A percentile compares a stretch with the other conserved stretches of the same genome.
Conservation (phyloP, 2,888 invertebrate species). For the Agapostemon virescens region DNA sequence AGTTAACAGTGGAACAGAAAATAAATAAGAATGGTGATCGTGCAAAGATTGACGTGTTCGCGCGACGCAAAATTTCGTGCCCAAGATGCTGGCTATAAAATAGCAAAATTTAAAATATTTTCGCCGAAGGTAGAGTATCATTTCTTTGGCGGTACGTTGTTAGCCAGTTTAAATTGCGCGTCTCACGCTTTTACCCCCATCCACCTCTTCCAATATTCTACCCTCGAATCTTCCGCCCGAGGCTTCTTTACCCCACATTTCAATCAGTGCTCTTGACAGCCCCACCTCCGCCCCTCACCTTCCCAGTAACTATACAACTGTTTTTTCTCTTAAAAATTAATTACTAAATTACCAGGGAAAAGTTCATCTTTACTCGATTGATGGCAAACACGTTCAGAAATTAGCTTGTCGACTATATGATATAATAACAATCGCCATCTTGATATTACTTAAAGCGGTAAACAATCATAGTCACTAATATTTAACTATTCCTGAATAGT, state of each 20-base stretch:
- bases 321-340: conserved; percentile 75
- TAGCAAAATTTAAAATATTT: conserved; percentile 1
- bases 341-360: conserved; percentile 76
- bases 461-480: not conserved
- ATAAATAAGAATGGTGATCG: not conserved
- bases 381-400: conserved; percentile 17
- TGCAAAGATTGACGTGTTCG: not conserved
- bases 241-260: conserved; percentile 78
- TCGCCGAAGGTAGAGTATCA: conserved; percentile 12
- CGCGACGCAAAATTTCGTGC: not conserved
- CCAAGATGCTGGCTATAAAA: not conserved
- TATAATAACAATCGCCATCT: not conserved
- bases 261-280: conserved; percentile 78
- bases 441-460: not conserved
- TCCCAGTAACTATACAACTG: conserved; percentile 64
- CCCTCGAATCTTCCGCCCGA: conserved; percentile 71
- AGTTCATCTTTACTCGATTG: conserved; percentile 69
- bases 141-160: conserved; percentile 41
- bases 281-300: conserved; percentile 50
- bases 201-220: conserved; percentile 60
- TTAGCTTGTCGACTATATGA: too few relatives aligned
- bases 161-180: conserved; percentile 73
- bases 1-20: not conserved
- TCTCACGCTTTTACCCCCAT: conserved; percentile 65
- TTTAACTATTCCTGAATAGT: not conserved